phyloP scores from a whole-genome alignment of 2,113 vertebrate genomes.

The Lepisosteus oculatus region DNA sequence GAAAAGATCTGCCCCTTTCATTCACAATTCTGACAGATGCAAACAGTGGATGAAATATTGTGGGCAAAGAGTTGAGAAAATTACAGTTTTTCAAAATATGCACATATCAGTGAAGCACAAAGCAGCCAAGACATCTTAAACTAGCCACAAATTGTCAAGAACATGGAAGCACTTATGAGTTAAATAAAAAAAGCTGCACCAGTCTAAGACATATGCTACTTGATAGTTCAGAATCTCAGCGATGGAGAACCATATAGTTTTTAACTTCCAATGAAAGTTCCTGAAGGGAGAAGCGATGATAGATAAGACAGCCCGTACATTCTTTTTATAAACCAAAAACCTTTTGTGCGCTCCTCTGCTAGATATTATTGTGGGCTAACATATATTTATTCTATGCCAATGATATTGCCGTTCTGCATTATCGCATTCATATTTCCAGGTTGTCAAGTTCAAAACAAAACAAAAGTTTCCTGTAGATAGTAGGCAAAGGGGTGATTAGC shows the following conservation, averaged over 20 bases:
- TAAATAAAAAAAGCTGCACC: slow-evolving; percentile 68
- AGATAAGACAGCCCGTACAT: slow-evolving; percentile 27
- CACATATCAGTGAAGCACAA: slow-evolving; percentile 50
- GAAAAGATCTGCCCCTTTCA: slow-evolving; percentile 37
- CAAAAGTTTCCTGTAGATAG: no score
- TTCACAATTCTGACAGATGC: slow-evolving; percentile 31
- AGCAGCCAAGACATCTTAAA: slow-evolving; percentile 65
- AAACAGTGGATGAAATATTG: slow-evolving; percentile 30
- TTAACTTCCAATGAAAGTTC: slow-evolving; percentile 34
- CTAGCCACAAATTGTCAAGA: slow-evolving; percentile 63
- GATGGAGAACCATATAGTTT: slow-evolving; percentile 32
- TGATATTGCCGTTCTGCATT: slow-evolving; percentile 13
- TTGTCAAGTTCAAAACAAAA: no score
- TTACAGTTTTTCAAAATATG: slow-evolving; percentile 50
- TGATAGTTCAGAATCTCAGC: slow-evolving; percentile 32
- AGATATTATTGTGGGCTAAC: slow-evolving; percentile 22
- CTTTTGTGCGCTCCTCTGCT: slow-evolving; percentile 25
- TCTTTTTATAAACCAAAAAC: background rate
- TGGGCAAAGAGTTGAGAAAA: slow-evolving; percentile 27
- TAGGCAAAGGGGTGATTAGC: no score
- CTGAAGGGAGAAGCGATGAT: slow-evolving; percentile 34
- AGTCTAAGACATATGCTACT: slow-evolving; percentile 49
- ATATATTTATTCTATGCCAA: slow-evolving; percentile 30
- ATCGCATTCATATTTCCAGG: no score
- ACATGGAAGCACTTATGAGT: slow-evolving; percentile 66